Base-by-base conservation (phyloP, 2,797 vertebrate genomes). In the Scolopax rusticola region DNA sequence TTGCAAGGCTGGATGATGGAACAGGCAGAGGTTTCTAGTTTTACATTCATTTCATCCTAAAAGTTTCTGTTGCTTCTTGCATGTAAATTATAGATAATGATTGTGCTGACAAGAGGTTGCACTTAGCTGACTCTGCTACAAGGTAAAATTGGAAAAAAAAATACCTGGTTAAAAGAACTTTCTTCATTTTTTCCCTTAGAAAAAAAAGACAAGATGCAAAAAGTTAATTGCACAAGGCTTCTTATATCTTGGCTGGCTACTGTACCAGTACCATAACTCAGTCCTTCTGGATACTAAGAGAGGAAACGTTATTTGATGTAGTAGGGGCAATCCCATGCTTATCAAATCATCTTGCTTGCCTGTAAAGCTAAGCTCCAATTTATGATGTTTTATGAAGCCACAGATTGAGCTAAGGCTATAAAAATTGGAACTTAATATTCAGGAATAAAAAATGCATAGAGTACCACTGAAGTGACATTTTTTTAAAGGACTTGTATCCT, bases 361-460 rank as follows among this genome's bases (percentile, higher is more conserved):
- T 88, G 78, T 84, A 93, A 93, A 97, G 84, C 92, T 80, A 57
- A 96, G 77, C 87, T 94, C 85, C 89, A 91, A 70, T 96, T 96
- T 87, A 91, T 74, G 93, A 50, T 87, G 92, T 88, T 96, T 95
- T 94, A 96, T 97, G 95, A 96, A 91, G 93, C 87, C 84, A 63
- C 85, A 93, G 91, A 94, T 56, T 43, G 47, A 96, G 89, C 91
- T 87, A 61, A 87, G 80, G 88, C 93, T 88, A 86, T 96, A 96
- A 96, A 97, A 97, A 95, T 80, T 76, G 92, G 61, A 65, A 78
- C 69, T 97, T 96, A 97, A 97, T 89, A 96, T 94, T 96, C 94
- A 89, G 88, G 78, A 93, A 95, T 94, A 85, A 83, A 83, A 97
- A 95, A 95, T 89, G 87, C 86, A 90, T 45, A 47, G 64, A 87